Evolutionary conservation across 2,888 invertebrate genomes (phyloP).

Genomic region (Oxyteleia sp.): DNA sequence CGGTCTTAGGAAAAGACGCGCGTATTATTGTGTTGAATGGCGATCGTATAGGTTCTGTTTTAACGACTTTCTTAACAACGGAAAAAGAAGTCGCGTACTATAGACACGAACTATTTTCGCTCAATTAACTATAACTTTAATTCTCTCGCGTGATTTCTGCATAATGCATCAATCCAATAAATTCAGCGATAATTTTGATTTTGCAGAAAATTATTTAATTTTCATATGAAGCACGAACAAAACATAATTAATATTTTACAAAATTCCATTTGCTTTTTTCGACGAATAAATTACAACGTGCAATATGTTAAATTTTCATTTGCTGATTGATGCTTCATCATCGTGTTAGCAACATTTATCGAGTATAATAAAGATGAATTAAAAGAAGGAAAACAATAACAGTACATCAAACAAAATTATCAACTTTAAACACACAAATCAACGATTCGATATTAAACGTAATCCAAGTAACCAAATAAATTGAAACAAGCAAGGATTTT

Average conservation of each 20-base stretch:
- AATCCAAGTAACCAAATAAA: slow-evolving; percentile 7
- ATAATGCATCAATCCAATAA: slow-evolving; percentile 27
- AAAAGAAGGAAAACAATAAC: too few species aligned
- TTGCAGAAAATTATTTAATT: slow-evolving; percentile 7
- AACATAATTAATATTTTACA: not conserved
- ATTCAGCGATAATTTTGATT: slow-evolving; percentile 11
- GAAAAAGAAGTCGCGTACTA: not conserved
- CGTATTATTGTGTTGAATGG: not conserved
- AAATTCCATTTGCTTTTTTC: not conserved
- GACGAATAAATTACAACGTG: not conserved
- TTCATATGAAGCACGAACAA: not conserved
- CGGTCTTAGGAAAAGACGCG: not conserved
- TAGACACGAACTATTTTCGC: slow-evolving; percentile 13
- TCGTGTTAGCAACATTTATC: too few species aligned
- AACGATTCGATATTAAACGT: not conserved
- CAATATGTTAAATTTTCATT: not conserved
- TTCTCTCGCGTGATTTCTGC: slow-evolving; percentile 18
- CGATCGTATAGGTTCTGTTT: too few species aligned
- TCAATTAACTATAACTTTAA: slow-evolving; percentile 14
- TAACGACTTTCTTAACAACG: slow-evolving; percentile 7
- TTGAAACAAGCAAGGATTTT: slow-evolving; percentile 22
- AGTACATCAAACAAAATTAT: not conserved
- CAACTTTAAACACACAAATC: not conserved
- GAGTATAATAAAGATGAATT: too few species aligned
- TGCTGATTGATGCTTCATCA: too few species aligned